Base-by-base conservation (phyloP, 53 echinoderm and acorn worm genomes). In the Astropecten irregularis region DNA sequence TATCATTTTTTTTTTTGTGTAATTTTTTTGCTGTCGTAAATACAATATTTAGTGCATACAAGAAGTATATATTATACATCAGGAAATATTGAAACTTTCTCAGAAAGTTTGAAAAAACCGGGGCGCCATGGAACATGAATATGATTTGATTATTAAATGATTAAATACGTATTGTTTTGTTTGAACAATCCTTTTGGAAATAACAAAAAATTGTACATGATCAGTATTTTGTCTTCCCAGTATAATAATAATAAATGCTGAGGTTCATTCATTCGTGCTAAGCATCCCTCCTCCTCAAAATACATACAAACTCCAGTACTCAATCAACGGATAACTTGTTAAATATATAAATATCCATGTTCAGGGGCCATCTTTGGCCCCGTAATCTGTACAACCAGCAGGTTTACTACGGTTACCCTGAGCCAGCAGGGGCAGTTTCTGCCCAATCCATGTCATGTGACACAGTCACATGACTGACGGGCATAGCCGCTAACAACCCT, bases 391-490 rank as follows among this genome's bases (percentile, higher is more conserved):
- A 56, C 74, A 74, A 74, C 74, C 74, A 74, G 40, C 57, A 55
- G 74, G 56, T 27, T 44, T 11, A 44, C 44, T 9, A 71, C 26
- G 49, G 69, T 33, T 46, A 62, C 79, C 79, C 79, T 62, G 79
- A 79, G 48, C 79, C 79, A 79, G 79, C 79, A 79, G 79, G 74
- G 74, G n/a, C 53, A 57, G 74, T 21, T 31, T 61, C 31, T 79
- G 61, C 31, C 40, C 37, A 69, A 69, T 59, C n/a, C n/a, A n/a
- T n/a, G n/a, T n/a, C 76, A 76, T 59, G 40, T 76, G 56, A 74
- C 74, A 5, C 48, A 52, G 73, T 72, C 73, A 72, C 73, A 33
- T 50, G 73, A 73, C 55, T 35, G 55, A 74, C 56, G 36, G 23
- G 37, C 77, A 79, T 5, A 13, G 9, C 30, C 19, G 46, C 68